These are phyloP conservation scores for Torymus aiolomorphi DNA, from an alignment of 2,888 invertebrate species.

Conservation along the genomic window DNA sequence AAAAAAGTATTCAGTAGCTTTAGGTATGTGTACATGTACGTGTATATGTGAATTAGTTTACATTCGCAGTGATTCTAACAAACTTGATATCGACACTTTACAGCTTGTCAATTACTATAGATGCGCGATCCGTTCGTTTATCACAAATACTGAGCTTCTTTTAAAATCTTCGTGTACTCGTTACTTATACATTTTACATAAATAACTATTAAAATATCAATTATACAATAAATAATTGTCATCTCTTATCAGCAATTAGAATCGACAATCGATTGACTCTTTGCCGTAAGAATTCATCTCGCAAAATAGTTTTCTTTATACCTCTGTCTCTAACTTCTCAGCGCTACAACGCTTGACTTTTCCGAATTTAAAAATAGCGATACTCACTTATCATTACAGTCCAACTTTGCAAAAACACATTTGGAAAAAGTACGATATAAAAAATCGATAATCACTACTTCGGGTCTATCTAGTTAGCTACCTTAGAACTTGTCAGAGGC, in stretches of 20 bases:
- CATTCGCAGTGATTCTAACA: too few species aligned
- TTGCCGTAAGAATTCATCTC: neutral
- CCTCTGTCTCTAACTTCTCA: neutral
- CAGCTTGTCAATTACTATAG: constrained; percentile 33
- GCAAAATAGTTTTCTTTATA: constrained; percentile 40
- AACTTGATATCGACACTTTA: too few species aligned
- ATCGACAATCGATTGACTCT: constrained; percentile 1
- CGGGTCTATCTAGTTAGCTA: too few species aligned
- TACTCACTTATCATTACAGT: constrained; percentile 5
- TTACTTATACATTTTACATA: constrained; percentile 53
- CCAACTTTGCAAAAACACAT: constrained; percentile 18
- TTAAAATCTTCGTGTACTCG: constrained; percentile 37
- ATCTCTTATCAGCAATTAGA: constrained; percentile 46
- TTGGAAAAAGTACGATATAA: constrained; percentile 1
- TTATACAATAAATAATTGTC: constrained; percentile 64
- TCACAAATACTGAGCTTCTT: constrained; percentile 64
- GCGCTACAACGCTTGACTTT: neutral
- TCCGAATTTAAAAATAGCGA: neutral
- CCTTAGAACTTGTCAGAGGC: too few species aligned
- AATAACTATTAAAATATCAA: constrained; percentile 63
- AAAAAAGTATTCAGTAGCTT: too few species aligned
- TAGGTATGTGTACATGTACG: too few species aligned
- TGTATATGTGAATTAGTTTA: too few species aligned
- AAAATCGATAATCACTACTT: neutral
- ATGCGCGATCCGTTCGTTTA: constrained; percentile 31